phyloP scores from a whole-genome alignment of 2,797 vertebrate species.

The Labeo calbasu region DNA sequence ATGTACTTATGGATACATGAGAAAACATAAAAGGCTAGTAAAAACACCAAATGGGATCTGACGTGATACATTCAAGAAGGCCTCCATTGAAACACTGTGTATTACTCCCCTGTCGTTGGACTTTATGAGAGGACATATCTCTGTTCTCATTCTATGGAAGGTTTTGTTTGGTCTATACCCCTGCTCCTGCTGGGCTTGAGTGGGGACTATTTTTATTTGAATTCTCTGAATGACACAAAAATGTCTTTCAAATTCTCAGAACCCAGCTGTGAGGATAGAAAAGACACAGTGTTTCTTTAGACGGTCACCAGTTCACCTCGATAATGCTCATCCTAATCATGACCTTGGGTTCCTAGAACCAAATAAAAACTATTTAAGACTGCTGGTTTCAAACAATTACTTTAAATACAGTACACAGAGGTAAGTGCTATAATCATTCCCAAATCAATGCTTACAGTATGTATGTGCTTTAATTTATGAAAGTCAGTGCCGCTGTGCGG shows the following conservation, averaged over 20 bases:
- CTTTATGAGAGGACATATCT: neutral
- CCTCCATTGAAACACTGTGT: neutral
- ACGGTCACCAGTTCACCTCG: neutral
- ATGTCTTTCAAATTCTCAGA: neutral
- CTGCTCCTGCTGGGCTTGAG: neutral
- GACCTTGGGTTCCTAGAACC: neutral
- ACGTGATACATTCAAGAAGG: neutral
- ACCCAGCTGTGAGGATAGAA: neutral
- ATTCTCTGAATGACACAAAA: constrained; percentile 23
- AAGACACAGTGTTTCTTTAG: neutral
- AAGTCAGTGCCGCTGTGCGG: neutral
- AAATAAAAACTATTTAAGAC: neutral
- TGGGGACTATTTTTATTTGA: neutral
- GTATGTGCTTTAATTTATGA: neutral
- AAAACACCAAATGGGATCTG: neutral
- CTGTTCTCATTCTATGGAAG: constrained; percentile 50
- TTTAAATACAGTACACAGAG: neutral
- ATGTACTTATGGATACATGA: neutral
- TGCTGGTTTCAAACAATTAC: neutral
- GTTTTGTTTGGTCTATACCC: neutral
- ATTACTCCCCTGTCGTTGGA: neutral
- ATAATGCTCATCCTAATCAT: neutral
- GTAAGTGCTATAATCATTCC: neutral
- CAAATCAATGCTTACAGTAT: neutral
- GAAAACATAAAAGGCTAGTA: neutral